Evolutionary conservation across 2,888 invertebrate species (phyloP).

Genomic region (Cyclophora albipunctata): DNA sequence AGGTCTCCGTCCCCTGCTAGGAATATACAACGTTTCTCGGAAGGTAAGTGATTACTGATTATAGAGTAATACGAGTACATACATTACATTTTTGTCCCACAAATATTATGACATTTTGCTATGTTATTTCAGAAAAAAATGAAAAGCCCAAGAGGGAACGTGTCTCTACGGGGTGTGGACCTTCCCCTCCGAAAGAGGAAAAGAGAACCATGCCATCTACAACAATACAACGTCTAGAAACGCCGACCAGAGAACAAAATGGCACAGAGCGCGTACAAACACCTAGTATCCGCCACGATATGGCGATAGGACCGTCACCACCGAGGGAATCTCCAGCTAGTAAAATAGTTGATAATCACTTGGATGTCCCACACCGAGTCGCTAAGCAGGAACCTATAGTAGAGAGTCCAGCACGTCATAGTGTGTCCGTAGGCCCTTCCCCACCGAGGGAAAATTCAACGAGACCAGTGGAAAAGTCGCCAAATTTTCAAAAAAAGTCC

Average conservation of each 20-base stretch:
- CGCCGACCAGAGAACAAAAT: constrained; percentile 65
- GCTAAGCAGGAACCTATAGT: constrained; percentile 13
- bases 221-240: constrained; percentile 33
- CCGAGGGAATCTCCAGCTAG: constrained; percentile 37
- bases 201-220: constrained; percentile 19
- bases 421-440: constrained; percentile 54
- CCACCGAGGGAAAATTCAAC: constrained; percentile 55
- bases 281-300: constrained; percentile 40
- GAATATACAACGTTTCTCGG: neutral
- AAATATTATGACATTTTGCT: neutral
- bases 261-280: constrained; percentile 19
- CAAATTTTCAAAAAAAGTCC: constrained; percentile 53
- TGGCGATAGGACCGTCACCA: constrained; percentile 61
- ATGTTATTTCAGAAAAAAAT: constrained; percentile 26
- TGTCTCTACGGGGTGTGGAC: constrained; percentile 77
- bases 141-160: constrained; percentile 44
- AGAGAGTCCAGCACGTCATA: constrained; percentile 36
- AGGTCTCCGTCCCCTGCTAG: constrained; percentile 13
- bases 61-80: neutral
- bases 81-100: neutral
- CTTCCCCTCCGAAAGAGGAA: constrained; percentile 75
- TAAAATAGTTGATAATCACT: neutral
- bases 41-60: neutral
- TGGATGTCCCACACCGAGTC: constrained; percentile 27
- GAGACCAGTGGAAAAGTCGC: constrained; percentile 19